These are phyloP conservation scores for Brachionus paranguensis DNA, from an alignment of 1,140 invertebrate species.

Conservation along the genomic window DNA sequence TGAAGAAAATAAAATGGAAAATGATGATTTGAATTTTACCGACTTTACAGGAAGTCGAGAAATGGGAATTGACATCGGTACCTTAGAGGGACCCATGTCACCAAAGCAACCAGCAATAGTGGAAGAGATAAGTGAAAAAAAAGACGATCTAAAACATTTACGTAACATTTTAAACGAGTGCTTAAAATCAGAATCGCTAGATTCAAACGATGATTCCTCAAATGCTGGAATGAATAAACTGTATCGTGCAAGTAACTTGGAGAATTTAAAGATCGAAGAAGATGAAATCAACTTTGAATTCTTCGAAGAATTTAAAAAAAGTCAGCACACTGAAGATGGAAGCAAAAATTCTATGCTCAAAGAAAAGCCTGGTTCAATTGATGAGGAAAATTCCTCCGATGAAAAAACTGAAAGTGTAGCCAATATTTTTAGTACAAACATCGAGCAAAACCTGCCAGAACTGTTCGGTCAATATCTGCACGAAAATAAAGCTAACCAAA, in stretches of 20 bases:
- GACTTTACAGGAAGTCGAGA: constrained; percentile 36
- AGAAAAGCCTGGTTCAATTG: neutral
- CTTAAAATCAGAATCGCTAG: neutral
- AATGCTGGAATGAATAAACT: neutral
- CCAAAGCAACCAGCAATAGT: neutral
- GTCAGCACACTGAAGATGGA: neutral
- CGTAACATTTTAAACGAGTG: neutral
- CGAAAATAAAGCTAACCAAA: neutral
- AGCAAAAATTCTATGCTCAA: neutral
- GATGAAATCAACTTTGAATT: constrained; percentile 10
- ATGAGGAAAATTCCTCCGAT: neutral
- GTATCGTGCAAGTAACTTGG: neutral
- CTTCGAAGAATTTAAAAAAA: neutral
- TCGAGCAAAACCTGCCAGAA: constrained; percentile 1
- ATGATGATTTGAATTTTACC: neutral
- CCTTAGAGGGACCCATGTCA: neutral
- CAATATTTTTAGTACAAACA: constrained; percentile 26
- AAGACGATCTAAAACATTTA: neutral
- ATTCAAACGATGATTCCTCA: neutral
- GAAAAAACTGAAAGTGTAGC: neutral
- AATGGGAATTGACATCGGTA: constrained; percentile 15
- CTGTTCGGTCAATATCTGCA: constrained; percentile 3
- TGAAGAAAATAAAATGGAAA: neutral
- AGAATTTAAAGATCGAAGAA: neutral
- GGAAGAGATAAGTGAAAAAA: neutral